Evolutionary conservation across 1,140 invertebrate species (phyloP), one percentile per base, ranked within the genome.

Genomic region (Drosophila ananassae): DNA sequence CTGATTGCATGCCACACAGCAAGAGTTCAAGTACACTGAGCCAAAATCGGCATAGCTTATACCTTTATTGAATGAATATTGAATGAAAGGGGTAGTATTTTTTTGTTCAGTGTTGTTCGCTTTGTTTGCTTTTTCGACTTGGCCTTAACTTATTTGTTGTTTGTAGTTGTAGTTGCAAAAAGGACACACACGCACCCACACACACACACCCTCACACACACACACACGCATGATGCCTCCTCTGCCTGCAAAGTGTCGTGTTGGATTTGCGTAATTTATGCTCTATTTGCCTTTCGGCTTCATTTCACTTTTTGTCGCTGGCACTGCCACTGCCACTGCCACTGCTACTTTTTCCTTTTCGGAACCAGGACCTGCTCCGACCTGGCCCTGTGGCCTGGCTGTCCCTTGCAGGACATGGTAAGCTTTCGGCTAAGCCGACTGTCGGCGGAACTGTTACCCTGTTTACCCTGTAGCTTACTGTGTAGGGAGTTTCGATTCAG

Each of bases 201-300:
- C 58, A 24, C 57, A 34, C 47, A 48, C 41, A 30, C 30, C 44
- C 13, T 41, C 54, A 39, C 52, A 47, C 30, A 32, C 47, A 51
- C 12, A 22, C 57, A 39, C 13, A 21, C 30, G 48, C 59, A 55
- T 41, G 48, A 50, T 24, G 54, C 10, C 32, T 32, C 30, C 8
- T 30, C 30, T 25, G 24, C 24, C 64, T 71, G 68, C 52, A 79
- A 80, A 80, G 84, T 84, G 79, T 89, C 84, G 76, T 83, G 76
- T 84, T 89, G 83, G 84, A 89, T 89, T 89, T 89, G 77, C 85
- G 84, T 89, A 89, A 90, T 89, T 89, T 89, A 90, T 89, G 79
- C 84, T 90, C 84, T 89, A 84, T 89, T 89, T 89, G 85, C 84
- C 77, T 89, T 87, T 87, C 83, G 83, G 82, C 75, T 87, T 85